A percentile compares a stretch with the other conserved stretches of the same genome.
These are phyloP conservation scores for Athetis lepigone DNA, from an alignment of 2,888 invertebrate species.

Conservation along the genomic window DNA sequence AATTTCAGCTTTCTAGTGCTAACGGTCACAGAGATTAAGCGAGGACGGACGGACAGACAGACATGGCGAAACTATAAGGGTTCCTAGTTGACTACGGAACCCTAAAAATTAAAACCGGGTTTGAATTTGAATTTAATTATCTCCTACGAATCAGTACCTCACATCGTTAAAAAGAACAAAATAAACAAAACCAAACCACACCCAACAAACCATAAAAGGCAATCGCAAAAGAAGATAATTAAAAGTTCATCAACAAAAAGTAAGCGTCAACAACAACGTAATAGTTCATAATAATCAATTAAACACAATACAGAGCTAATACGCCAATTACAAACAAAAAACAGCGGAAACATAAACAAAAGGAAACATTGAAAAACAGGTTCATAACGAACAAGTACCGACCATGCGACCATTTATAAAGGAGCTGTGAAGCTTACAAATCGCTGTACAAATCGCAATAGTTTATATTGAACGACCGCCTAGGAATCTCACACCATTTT, in stretches of 20 bases:
- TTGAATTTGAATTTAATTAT: not conserved
- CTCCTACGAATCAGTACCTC: not conserved
- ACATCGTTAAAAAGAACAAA: conserved; percentile 16
- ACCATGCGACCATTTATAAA: conserved; percentile 60
- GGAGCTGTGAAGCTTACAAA: conserved; percentile 69
- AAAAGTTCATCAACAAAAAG: conserved; percentile 29
- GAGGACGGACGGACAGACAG: too few species aligned
- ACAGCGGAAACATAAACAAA: conserved; percentile 57
- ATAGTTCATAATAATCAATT: conserved; percentile 60
- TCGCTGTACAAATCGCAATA: conserved; percentile 68
- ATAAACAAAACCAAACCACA: conserved; percentile 9
- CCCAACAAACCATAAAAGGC: conserved; percentile 4
- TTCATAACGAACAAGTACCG: conserved; percentile 59
- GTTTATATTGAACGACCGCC: conserved; percentile 63
- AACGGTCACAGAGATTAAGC: too few species aligned
- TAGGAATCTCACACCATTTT: conserved; percentile 76
- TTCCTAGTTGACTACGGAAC: too few species aligned
- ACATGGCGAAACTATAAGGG: too few species aligned
- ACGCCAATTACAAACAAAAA: conserved; percentile 61
- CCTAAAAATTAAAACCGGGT: too few species aligned
- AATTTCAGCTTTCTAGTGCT: too few species aligned
- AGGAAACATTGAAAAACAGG: conserved; percentile 53
- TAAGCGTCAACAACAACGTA: conserved; percentile 50
- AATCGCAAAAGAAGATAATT: conserved; percentile 26
- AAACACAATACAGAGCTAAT: conserved; percentile 58